A percentile compares a stretch with the other conserved stretches of the same genome.
phyloP scores from a whole-genome alignment of 2,888 invertebrate species.

The Diaperis boleti region DNA sequence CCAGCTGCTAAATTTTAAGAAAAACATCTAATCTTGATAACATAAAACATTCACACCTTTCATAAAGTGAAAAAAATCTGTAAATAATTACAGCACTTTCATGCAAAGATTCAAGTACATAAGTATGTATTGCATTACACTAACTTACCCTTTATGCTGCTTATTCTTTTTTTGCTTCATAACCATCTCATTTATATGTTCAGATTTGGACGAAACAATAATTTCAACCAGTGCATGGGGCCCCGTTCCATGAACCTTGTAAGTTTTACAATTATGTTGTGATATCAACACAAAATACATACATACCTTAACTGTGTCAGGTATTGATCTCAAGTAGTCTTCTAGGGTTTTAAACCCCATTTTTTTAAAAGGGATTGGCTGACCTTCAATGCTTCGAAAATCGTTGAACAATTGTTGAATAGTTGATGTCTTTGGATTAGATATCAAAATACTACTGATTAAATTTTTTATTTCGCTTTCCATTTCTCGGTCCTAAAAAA shows the following conservation, averaged over 20 bases:
- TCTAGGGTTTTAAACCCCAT: slow-evolving; percentile 52
- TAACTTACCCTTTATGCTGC: neutral
- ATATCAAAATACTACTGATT: slow-evolving; percentile 53
- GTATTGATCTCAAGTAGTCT: slow-evolving; percentile 52
- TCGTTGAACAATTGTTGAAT: slow-evolving; percentile 51
- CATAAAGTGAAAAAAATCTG: neutral
- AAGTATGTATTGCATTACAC: neutral
- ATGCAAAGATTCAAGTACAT: neutral
- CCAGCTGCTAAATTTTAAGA: too few species aligned
- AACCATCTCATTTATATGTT: slow-evolving; percentile 58
- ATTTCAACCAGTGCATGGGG: slow-evolving; percentile 48
- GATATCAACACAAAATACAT: too few species aligned
- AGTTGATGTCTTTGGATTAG: slow-evolving; percentile 50
- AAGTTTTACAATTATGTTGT: slow-evolving; percentile 12
- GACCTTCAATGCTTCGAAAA: slow-evolving; percentile 52
- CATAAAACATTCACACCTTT: neutral
- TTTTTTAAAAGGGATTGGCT: slow-evolving; percentile 51
- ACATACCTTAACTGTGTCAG: slow-evolving; percentile 51
- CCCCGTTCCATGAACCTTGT: slow-evolving; percentile 53
- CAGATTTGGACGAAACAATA: slow-evolving; percentile 51
- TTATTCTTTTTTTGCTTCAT: slow-evolving; percentile 48
- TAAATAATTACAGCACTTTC: neutral
- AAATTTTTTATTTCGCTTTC: slow-evolving; percentile 47
- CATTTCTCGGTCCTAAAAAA: slow-evolving; percentile 27
- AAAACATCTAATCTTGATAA: too few species aligned